Conservation (phyloP, 2,797 vertebrate species). For the Microcaecilia unicolor region DNA sequence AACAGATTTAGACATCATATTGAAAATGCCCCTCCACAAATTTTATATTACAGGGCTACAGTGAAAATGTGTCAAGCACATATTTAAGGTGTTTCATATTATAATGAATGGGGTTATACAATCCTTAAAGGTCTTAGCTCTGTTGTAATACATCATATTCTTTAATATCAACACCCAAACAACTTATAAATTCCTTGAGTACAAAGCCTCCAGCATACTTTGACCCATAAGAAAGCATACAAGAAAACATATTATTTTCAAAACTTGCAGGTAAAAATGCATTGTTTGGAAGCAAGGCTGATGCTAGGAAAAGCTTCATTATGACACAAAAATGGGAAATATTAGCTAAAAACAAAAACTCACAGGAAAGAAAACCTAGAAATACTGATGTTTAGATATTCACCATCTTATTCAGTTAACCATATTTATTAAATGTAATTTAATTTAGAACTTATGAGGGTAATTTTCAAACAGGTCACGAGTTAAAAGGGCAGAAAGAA, state of each 20-base stretch:
- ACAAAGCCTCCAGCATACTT: constrained; percentile 62
- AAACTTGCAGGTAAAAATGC: constrained; percentile 51
- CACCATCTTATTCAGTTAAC: too few species aligned
- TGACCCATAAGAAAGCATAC: constrained; percentile 66
- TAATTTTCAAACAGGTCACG: too few species aligned
- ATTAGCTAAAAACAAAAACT: neutral
- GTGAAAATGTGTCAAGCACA: constrained; percentile 69
- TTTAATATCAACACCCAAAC: constrained; percentile 74
- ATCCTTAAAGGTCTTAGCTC: constrained; percentile 72
- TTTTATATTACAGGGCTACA: constrained; percentile 54
- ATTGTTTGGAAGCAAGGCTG: constrained; percentile 51
- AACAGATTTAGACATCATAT: too few species aligned
- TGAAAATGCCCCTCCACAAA: too few species aligned
- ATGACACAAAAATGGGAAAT: neutral
- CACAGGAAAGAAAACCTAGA: constrained; percentile 1
- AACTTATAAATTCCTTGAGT: constrained; percentile 67
- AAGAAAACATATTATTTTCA: constrained; percentile 67
- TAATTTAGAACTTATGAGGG: too few species aligned
- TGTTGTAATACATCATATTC: constrained; percentile 69
- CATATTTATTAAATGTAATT: too few species aligned
- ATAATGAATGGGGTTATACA: constrained; percentile 71
- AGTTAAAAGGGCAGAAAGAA: too few species aligned
- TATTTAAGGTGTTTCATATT: constrained; percentile 75
- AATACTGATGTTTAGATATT: constrained; percentile 5
- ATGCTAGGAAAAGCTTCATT: constrained; percentile 41